phyloP scores from a whole-genome alignment of 35 echinoderm and acorn worm species.

The Holothuria glaberrima region DNA sequence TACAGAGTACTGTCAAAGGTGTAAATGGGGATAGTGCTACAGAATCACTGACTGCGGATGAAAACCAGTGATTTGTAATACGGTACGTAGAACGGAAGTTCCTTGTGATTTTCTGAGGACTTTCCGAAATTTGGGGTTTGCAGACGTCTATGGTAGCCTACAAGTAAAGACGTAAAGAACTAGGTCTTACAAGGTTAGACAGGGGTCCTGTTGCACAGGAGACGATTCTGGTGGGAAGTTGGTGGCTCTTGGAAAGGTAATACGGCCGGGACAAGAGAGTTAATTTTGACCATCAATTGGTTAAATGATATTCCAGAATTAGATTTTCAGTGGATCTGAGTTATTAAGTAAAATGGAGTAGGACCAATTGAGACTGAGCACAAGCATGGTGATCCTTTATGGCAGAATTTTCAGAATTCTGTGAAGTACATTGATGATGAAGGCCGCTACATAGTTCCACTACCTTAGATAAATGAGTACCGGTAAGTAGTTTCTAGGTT shows the following conservation, averaged over 20 bases:
- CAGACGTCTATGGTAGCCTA: conserved; percentile 29
- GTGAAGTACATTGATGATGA: neutral
- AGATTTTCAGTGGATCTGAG: neutral
- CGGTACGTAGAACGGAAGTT: neutral
- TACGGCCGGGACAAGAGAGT: too few species aligned
- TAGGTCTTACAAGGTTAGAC: conserved; percentile 22
- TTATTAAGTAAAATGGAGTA: neutral
- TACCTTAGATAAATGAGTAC: conserved; percentile 19
- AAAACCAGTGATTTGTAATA: conserved; percentile 17
- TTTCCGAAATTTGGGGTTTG: neutral
- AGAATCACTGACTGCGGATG: neutral
- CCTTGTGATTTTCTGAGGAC: neutral
- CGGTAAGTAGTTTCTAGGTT: neutral
- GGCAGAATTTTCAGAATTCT: conserved; percentile 25
- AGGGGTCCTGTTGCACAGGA: conserved; percentile 18
- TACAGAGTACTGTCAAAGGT: too few species aligned
- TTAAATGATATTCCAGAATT: conserved; percentile 28
- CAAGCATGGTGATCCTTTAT: neutral
- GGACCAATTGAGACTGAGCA: neutral
- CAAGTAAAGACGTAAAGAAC: conserved; percentile 1
- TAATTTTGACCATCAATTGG: neutral
- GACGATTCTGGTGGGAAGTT: too few species aligned
- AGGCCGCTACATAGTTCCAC: neutral
- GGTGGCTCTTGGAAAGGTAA: too few species aligned
- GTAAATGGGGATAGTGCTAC: too few species aligned